Base-by-base conservation (phyloP, 2,888 invertebrate genomes). In the Eulithis testata region DNA sequence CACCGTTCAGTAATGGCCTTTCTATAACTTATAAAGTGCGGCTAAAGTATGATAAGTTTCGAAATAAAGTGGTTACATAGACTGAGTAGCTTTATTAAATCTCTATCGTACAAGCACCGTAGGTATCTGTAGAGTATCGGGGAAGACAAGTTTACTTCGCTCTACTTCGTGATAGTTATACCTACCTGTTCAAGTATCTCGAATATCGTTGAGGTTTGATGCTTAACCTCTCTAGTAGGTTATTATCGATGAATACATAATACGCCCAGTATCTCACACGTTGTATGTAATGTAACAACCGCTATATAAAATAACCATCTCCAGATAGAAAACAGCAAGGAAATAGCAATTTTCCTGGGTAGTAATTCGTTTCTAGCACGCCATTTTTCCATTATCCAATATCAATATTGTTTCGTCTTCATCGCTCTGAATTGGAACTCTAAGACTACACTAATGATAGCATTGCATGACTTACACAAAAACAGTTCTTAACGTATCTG, bases 361-460 rank as follows among this genome's bases (percentile, higher is more conserved):
- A 76, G 85, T 90, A 90, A 90, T 89, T 86, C 84, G 82, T 85
- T 84, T 80, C 76, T 78, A 80, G 82, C 91, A 91, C 91, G 91
- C 90, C 77, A 91, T 89, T 88, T 90, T 89, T 89, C 89, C 90
- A 91, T 91, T 90, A 91, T 86, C 86, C 83, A 90, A 89, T 90
- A 91, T 89, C 90, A 91, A 91, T 91, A 91, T 89, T 90, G 86
- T 88, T 90, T 87, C 84, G 88, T 90, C 89, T 90, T 89, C 90
- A 87, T 89, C 86, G 84, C 78, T 84, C 83, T 81, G 84, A 82
- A 88, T 87, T 86, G 77, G 78, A 86, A 83, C 80, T 84, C 81
- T 75, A 79, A 87, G 85, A 85, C 81, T 81, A 77, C 76, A 79
- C 84, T 91, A 91, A 91, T 89, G 90, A 88, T 86, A 80, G 82